Evolutionary conservation across 1,140 invertebrate species (phyloP), one percentile per base, ranked within the genome.

Genomic region (Psix sp.): DNA sequence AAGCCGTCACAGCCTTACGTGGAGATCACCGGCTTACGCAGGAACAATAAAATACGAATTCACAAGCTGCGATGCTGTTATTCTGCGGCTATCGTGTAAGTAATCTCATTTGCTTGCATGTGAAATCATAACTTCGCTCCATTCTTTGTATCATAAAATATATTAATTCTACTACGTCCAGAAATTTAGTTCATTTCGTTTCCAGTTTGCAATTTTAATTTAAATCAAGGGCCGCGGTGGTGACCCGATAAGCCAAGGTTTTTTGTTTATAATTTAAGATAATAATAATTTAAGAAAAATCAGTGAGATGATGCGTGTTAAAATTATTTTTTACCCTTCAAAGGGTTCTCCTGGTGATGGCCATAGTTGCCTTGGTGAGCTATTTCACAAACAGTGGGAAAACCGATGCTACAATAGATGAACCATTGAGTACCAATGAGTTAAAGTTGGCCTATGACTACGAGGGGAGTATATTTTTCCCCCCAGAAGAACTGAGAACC

Each of bases 1-100:
- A 75, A 79, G 26, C 74, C 80, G 21, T 89, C 88, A 29, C 89
- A 90, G 0, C 87, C 88, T 4, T 92, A 92, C 74, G 87, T 91
- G 4, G 93, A 92, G 76, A 90, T 91, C 39, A 87, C 89, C 14
- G 89, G 89, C 60, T 77, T 91, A 0, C 80, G 89, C 1, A 86
- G 90, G 24, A 86, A 82, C 29, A 88, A 91, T 70, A 89, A 89
- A 76, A 88, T 88, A 13, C 88, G 89, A 36, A 82, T 93, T 15
- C 87, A 89, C 9, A 90, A 91, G 77, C 91, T 93, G 54, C 92
- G 93, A 77, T 93, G 92, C 75, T 92, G 90, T 62, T 82, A 93
- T 1, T 92, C 90, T 63, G 85, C 89, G 0, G 85, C 87, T 1
- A 80, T 93, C 36, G 79, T 93, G 92, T 93, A 84, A 92, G 91